phyloP scores from a whole-genome alignment of 2,797 vertebrate species.

The Petrocephalus schoutedeni region DNA sequence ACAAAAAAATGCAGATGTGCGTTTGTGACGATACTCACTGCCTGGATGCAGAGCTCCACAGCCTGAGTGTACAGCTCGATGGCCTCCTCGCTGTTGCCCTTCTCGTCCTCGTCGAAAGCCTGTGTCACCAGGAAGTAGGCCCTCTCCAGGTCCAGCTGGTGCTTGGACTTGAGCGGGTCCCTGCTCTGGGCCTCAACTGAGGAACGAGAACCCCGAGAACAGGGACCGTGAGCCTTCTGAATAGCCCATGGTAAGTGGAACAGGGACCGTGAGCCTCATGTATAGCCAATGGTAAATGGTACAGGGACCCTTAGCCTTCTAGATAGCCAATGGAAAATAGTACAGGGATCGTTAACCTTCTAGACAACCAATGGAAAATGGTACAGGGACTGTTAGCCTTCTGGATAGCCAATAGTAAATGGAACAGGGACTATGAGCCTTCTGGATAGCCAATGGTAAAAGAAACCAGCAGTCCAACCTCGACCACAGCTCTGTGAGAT shows the following conservation, averaged over 20 bases:
- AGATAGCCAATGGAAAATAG: no score
- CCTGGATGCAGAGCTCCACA: constrained; percentile 91
- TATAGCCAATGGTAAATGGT: no score
- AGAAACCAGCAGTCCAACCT: background rate
- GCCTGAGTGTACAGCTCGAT: constrained; percentile 92
- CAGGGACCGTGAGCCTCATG: background rate
- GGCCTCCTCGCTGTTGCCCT: constrained; percentile 84
- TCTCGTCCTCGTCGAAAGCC: constrained; percentile 94
- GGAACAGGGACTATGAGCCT: background rate
- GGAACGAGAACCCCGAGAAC: constrained; percentile 6
- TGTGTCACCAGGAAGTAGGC: constrained; percentile 94
- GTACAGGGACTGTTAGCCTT: background rate
- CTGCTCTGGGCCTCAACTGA: constrained; percentile 82
- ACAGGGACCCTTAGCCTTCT: no score
- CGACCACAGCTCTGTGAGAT: background rate
- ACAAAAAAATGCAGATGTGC: background rate
- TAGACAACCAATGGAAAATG: no score
- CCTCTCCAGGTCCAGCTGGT: constrained; percentile 89
- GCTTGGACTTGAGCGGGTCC: constrained; percentile 86
- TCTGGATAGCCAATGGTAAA: background rate
- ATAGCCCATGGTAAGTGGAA: background rate
- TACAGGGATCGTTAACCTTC: no score
- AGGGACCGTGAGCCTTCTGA: background rate
- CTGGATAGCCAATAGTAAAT: background rate
- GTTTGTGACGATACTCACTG: constrained; percentile 61